Percentiles rank a stretch among this genome's conserved stretches.
phyloP scores from a whole-genome alignment of 2,113 vertebrate genomes.

The Oryzias javanicus region DNA sequence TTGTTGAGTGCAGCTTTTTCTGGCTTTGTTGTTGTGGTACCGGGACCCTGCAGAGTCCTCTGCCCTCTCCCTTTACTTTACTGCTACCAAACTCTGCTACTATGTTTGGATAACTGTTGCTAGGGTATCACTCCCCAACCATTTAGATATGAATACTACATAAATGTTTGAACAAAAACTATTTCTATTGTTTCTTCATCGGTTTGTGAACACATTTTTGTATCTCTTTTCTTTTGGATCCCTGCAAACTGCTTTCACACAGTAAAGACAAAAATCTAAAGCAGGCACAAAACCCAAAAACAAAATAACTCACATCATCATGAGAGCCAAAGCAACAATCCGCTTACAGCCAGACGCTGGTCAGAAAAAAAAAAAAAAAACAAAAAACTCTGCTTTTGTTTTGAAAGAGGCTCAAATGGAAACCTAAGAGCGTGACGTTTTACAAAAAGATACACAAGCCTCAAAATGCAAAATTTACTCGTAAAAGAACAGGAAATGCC shows the following conservation, averaged over 20 bases:
- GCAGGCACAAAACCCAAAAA: slow-evolving; percentile 15
- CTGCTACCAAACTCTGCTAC: too few relatives aligned
- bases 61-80: too few relatives aligned
- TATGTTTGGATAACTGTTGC: too few relatives aligned
- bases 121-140: too few relatives aligned
- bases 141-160: too few relatives aligned
- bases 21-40: too few relatives aligned
- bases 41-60: too few relatives aligned
- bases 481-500: background rate
- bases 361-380: background rate
- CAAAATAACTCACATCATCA: slow-evolving; percentile 51
- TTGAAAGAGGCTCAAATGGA: slow-evolving; percentile 21
- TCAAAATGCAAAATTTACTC: background rate
- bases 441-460: slow-evolving; percentile 3
- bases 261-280: background rate
- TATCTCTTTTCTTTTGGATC: background rate
- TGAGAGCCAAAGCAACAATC: slow-evolving; percentile 35
- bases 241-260: background rate
- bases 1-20: too few relatives aligned
- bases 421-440: slow-evolving; percentile 23
- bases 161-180: background rate
- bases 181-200: background rate
- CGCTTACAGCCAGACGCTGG: slow-evolving; percentile 33
- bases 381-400: slow-evolving; percentile 27
- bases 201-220: background rate